A percentile compares a stretch with the other conserved stretches of the same genome.
phyloP scores from a whole-genome alignment of 2,797 vertebrate genomes.

The Alcedo atthis region DNA sequence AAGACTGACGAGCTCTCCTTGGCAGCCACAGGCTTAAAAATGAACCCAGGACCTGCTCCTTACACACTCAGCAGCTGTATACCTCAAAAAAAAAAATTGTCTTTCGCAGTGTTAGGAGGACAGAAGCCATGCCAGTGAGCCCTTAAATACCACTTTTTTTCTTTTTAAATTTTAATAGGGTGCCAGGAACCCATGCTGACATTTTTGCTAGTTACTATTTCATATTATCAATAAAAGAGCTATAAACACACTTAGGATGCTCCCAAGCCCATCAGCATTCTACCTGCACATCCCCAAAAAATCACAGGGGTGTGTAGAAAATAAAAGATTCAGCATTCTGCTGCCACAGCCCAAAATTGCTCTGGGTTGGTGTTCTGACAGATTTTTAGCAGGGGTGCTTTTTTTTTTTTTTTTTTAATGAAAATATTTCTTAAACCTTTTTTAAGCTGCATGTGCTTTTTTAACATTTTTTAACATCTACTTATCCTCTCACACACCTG shows the following conservation, averaged over 20 bases:
- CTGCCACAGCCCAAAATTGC: neutral
- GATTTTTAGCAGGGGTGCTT: neutral
- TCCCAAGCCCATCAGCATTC: neutral
- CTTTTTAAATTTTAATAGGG: neutral
- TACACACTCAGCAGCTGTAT: neutral
- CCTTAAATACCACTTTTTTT: neutral
- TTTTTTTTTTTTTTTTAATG: neutral
- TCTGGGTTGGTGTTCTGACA: neutral
- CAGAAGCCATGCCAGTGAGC: neutral
- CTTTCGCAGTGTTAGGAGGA: neutral
- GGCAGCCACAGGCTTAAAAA: rapidly evolving
- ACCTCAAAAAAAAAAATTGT: neutral
- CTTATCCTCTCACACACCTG: constrained; percentile 44
- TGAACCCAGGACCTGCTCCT: neutral
- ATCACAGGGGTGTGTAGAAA: neutral
- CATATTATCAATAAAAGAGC: neutral
- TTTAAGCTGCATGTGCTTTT: neutral
- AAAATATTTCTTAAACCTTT: neutral
- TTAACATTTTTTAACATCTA: neutral
- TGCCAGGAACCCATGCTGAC: neutral
- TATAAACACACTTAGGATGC: neutral
- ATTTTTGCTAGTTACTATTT: neutral
- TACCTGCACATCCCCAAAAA: neutral
- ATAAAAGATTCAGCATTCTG: neutral
- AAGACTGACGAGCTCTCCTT: rapidly evolving